Conservation (phyloP, 2,888 invertebrate genomes). For the Ormyrus rosae region DNA sequence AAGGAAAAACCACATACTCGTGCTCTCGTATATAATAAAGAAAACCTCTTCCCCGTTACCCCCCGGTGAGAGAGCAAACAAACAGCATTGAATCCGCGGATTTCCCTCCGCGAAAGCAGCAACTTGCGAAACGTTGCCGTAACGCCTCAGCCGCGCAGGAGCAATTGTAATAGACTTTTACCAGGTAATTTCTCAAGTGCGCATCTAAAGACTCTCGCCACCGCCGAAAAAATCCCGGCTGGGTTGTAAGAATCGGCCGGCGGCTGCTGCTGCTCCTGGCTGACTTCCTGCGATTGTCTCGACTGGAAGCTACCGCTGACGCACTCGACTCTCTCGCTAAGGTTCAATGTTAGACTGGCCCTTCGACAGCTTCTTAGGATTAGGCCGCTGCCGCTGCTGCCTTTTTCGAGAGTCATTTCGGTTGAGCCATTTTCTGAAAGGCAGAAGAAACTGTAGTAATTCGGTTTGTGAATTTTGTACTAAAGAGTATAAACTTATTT, state of each 20-base stretch:
- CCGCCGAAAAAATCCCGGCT: conserved; percentile 66
- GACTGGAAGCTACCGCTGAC: not conserved
- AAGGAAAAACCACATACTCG: too few relatives aligned
- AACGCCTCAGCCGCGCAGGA: not conserved
- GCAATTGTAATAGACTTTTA: conserved; percentile 47
- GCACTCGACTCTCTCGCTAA: conserved; percentile 29
- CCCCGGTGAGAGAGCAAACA: not conserved
- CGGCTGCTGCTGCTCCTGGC: not conserved
- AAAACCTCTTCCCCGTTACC: too few relatives aligned
- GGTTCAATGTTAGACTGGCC: conserved; percentile 28
- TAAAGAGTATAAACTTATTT: too few relatives aligned
- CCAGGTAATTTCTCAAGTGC: conserved; percentile 69
- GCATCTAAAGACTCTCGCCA: conserved; percentile 67
- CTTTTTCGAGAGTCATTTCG: too few relatives aligned
- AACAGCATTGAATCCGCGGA: conserved; percentile 19
- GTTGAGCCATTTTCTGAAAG: too few relatives aligned
- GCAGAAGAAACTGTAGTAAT: not conserved
- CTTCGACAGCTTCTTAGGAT: too few relatives aligned
- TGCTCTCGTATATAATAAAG: too few relatives aligned
- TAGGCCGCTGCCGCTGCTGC: too few relatives aligned
- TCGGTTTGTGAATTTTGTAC: not conserved
- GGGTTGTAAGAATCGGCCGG: conserved; percentile 19
- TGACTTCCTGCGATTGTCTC: conserved; percentile 8
- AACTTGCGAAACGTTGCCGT: conserved; percentile 10
- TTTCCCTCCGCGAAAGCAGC: conserved; percentile 40